Evolutionary conservation across 2,113 vertebrate species (phyloP), one percentile per base, ranked within the genome.

Genomic region (Oophaga pumilio): DNA sequence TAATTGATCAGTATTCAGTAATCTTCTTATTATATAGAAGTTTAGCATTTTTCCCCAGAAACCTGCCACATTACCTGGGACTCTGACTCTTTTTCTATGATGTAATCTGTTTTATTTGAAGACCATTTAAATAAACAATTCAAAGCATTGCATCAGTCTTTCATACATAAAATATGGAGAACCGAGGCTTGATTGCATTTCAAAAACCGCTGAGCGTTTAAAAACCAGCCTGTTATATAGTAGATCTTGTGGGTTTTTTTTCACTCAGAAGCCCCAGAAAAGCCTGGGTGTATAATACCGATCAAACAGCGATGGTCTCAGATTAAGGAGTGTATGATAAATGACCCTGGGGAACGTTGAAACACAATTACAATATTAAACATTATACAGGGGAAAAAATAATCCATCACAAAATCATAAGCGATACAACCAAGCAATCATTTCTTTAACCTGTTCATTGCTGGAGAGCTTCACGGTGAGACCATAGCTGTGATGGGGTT

Each of bases 51-150:
- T 62, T 20, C 33, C 17, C 20, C 13, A 33, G 22, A 60, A 88
- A 76, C 57, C 22, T 57, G 59, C 60, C 57, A 68, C 60, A 24
- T 84, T 56, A 84, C 76, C 81, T 49, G 26, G 43, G 60, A 56
- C 12, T 57, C 24, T 84, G 71, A 14, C 50, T 81, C 7, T 15
- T 20, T 77, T 68, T 57, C 49, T 83, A 73, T 76, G 80, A 64
- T 88, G 87, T 88, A 88, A 84, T 88, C 71, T 77, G 79, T 88
- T 88, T 88, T 88, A 88, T 88, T 84, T 88, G 80, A 83, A 60
- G 81, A 84, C 87, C 87, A 88, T 88, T 88, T 84, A 88, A 88
- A 88, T 88, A 88, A 88, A 88, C 87, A 88, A 88, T 88, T 84
- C 87, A 76, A 88, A 88, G 81, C 80, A 77, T 88, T 88, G 81